These are phyloP conservation scores for Diarsia mendica DNA, from an alignment of 2,888 invertebrate genomes.

Conservation along the genomic window DNA sequence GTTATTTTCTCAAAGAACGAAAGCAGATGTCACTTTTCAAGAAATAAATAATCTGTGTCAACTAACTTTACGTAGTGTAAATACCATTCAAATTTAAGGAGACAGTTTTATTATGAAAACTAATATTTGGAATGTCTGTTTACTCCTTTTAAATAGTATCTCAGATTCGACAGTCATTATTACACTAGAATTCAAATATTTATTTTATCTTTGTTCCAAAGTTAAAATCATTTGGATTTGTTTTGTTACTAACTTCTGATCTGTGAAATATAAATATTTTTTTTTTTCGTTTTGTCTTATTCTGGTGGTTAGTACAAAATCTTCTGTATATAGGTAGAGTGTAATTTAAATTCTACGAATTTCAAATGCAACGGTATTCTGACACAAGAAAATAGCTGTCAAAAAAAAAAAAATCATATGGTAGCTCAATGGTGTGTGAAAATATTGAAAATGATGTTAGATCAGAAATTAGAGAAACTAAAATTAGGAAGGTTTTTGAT, in stretches of 20 bases:
- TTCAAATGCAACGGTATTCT: too few relatives aligned
- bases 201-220: background rate
- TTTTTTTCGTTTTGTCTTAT: background rate
- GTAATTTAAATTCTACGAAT: too few relatives aligned
- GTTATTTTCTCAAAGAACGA: background rate
- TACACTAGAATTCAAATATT: background rate
- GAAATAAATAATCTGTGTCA: constrained; percentile 13
- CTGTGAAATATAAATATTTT: too few relatives aligned
- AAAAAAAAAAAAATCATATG: too few relatives aligned
- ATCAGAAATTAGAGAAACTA: background rate
- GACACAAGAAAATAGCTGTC: too few relatives aligned
- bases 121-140: constrained; percentile 20
- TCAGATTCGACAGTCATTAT: background rate
- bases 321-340: too few relatives aligned
- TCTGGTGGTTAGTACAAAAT: too few relatives aligned
- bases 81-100: background rate
- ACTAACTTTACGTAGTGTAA: background rate
- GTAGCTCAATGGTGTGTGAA: too few relatives aligned
- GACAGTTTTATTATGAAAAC: constrained; percentile 1
- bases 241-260: too few relatives aligned
- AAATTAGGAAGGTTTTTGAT: background rate
- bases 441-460: too few relatives aligned
- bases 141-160: background rate
- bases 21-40: constrained; percentile 8
- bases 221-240: background rate